Evolutionary conservation across 2,888 invertebrate genomes (phyloP).

Genomic region (Eurois occulta): DNA sequence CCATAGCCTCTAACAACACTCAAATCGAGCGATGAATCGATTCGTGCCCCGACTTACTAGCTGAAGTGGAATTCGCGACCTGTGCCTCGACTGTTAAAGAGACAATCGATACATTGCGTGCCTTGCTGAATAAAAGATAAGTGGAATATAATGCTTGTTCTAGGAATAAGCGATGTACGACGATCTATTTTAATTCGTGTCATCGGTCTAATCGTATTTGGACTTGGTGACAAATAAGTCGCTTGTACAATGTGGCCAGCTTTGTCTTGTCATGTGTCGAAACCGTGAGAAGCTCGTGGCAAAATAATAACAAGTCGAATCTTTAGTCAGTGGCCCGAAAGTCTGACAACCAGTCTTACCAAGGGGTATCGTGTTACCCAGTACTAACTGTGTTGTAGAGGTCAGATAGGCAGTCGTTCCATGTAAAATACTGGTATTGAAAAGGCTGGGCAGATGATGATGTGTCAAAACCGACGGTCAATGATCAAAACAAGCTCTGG

Average conservation of each 20-base stretch:
- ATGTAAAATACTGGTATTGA: too few relatives aligned
- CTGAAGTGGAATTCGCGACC: slow-evolving; percentile 24
- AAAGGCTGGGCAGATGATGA: too few relatives aligned
- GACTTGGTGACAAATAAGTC: neutral
- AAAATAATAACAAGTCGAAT: too few relatives aligned
- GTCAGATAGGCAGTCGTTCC: too few relatives aligned
- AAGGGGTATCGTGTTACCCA: too few relatives aligned
- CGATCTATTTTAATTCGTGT: slow-evolving; percentile 8
- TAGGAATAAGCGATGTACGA: slow-evolving; percentile 36
- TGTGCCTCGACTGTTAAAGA: slow-evolving; percentile 47
- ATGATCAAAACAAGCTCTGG: too few relatives aligned
- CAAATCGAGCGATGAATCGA: slow-evolving; percentile 41
- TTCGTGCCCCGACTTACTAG: slow-evolving; percentile 33
- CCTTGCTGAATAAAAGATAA: slow-evolving; percentile 46
- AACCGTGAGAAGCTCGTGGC: neutral
- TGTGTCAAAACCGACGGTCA: too few relatives aligned
- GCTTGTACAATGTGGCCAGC: neutral
- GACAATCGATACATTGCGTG: slow-evolving; percentile 55
- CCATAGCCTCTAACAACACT: slow-evolving; percentile 17
- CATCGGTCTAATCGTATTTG: slow-evolving; percentile 12
- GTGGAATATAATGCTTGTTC: slow-evolving; percentile 27
- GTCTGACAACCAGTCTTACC: too few relatives aligned
- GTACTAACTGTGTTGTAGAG: too few relatives aligned
- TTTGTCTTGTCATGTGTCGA: neutral
- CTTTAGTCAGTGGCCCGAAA: too few relatives aligned